Conservation (phyloP, 2,888 invertebrate species). For the Diloba caeruleocephala region DNA sequence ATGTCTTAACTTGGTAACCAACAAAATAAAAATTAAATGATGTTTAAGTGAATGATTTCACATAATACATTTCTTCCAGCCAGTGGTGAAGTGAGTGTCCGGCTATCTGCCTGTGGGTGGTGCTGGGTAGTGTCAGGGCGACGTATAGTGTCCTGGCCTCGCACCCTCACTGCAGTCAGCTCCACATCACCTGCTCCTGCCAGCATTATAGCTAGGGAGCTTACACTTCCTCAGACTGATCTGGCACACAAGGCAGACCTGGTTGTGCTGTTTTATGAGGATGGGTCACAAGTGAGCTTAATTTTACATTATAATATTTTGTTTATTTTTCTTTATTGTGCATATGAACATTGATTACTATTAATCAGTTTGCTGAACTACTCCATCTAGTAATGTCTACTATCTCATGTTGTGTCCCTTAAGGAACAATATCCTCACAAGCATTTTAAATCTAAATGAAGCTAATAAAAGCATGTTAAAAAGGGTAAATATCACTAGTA, state of each 20-base stretch:
- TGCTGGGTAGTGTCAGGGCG: slow-evolving; percentile 96
- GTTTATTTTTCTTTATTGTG: background rate
- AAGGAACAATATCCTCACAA: too few relatives aligned
- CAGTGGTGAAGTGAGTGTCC: slow-evolving; percentile 89
- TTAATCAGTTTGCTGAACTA: too few relatives aligned
- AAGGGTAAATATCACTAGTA: too few relatives aligned
- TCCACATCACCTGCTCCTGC: slow-evolving; percentile 61
- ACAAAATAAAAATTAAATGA: too few relatives aligned
- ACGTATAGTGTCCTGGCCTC: slow-evolving; percentile 95
- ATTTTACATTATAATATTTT: background rate
- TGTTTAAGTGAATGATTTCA: too few relatives aligned
- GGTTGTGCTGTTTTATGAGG: slow-evolving; percentile 91
- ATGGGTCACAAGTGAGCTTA: slow-evolving; percentile 73
- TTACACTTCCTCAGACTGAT: slow-evolving; percentile 97
- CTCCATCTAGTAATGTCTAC: too few relatives aligned
- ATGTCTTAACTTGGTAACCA: too few relatives aligned
- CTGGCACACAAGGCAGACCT: slow-evolving; percentile 96
- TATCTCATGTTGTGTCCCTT: too few relatives aligned
- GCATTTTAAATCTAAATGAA: too few relatives aligned
- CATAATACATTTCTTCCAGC: slow-evolving; percentile 68
- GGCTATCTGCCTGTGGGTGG: slow-evolving; percentile 92
- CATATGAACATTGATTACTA: too few relatives aligned
- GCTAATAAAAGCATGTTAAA: too few relatives aligned
- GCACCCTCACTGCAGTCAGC: slow-evolving; percentile 74
- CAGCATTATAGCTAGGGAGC: slow-evolving; percentile 92